These are phyloP conservation scores for Ascaphus truei DNA, from an alignment of 2,113 vertebrate species.

Conservation along the genomic window DNA sequence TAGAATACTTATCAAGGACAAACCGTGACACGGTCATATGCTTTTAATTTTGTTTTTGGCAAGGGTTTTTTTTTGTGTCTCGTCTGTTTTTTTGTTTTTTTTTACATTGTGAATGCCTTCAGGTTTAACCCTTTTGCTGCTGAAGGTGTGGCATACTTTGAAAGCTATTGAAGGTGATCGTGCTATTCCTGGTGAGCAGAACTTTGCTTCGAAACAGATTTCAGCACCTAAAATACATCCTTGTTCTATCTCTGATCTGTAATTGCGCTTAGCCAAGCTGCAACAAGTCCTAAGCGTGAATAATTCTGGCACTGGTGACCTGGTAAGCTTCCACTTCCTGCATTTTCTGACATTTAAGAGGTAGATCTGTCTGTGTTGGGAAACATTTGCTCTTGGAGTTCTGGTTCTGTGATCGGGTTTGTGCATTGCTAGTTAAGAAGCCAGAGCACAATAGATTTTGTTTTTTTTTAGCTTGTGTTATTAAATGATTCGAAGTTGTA, in stretches of 20 bases:
- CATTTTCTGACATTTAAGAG: background rate
- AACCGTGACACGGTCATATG: too few relatives aligned
- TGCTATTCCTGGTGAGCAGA: background rate
- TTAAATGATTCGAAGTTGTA: background rate
- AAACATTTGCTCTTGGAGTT: background rate
- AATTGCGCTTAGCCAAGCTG: conserved; percentile 9
- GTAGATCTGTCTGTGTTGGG: background rate
- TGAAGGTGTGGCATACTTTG: background rate
- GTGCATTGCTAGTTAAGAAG: background rate
- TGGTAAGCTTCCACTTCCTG: background rate
- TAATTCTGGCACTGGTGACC: background rate
- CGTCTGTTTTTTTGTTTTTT: background rate
- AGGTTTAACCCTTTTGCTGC: background rate
- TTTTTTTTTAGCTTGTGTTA: background rate
- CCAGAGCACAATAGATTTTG: background rate
- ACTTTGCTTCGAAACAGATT: conserved; percentile 18
- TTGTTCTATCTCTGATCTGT: background rate
- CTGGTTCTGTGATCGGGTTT: background rate
- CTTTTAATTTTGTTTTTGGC: too few relatives aligned
- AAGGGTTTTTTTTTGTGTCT: background rate
- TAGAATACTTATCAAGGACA: too few relatives aligned
- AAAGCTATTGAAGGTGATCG: too few relatives aligned
- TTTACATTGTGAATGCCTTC: background rate
- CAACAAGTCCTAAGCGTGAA: background rate
- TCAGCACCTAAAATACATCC: background rate